Evolutionary conservation across 2,888 invertebrate species (phyloP), one percentile per base, ranked within the genome.

Genomic region (Stenoptilia bipunctidactyla): DNA sequence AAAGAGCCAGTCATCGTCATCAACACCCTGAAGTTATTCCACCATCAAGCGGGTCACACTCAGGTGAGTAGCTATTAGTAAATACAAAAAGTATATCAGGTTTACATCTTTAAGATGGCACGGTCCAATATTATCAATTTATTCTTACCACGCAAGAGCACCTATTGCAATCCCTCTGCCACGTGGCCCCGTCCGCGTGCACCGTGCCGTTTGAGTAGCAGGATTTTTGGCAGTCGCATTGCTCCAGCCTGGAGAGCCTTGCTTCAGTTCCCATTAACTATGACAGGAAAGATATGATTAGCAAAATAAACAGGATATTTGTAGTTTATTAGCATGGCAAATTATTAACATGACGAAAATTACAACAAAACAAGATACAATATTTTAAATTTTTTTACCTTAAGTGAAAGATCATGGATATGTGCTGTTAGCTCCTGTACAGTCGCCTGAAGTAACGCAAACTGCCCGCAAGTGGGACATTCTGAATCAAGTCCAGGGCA

Each of bases 401-500:
- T 92, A 79, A 90, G 87, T 65, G 92, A 90, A 73, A 95, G 87
- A 77, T 92, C 90, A 82, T 91, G 89, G 73, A 94, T 89, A 82
- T 90, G 89, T 74, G 89, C 87, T 67, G 91, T 90, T 67, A 95
- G 87, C 71, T 91, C 89, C 71, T 90, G 90, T 58, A 95, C 92
- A 47, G 92, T 92, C 61, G 89, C 90, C 83, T 94, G 92, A 65
- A 96, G 86, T 67, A 91, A 85, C 56, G 91, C 89, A 82, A 93
- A 95, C 80, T 95, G 93, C 53, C 94, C 94, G 76, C 95, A 96
- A 37, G 94, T 94, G 48, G 95, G 95, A 76, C 96, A 96, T 65
- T 90, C 91, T 56, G 92, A 90, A 75, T 94, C 92, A 73, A 92
- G 85, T 57, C 90, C 89, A 46, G 94, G 94, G 82, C 96, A 96